Evolutionary conservation across 1,140 invertebrate genomes (phyloP).

Genomic region (Probaryconus sp.): DNA sequence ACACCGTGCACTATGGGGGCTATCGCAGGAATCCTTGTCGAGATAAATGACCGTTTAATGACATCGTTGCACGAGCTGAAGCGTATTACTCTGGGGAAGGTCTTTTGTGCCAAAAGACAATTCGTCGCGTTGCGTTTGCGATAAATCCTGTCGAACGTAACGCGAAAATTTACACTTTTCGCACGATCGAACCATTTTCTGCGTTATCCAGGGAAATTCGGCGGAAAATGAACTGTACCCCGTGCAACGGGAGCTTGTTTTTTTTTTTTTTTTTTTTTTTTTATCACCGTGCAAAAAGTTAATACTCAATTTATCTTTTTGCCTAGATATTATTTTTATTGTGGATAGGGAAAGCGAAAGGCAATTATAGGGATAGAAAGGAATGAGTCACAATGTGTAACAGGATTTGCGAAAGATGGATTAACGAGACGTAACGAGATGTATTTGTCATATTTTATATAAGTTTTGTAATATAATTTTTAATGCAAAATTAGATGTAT

Average conservation of each 20-base stretch:
- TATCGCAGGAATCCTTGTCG: conserved; percentile 41
- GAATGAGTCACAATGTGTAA: too few relatives aligned
- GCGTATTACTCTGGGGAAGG: conserved; percentile 47
- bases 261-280: too few relatives aligned
- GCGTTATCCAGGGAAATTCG: conserved; percentile 14
- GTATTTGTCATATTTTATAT: too few relatives aligned
- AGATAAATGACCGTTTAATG: conserved; percentile 62
- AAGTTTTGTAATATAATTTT: too few relatives aligned
- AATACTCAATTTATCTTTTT: too few relatives aligned
- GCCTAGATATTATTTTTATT: too few relatives aligned
- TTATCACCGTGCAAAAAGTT: too few relatives aligned
- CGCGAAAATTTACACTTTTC: conserved; percentile 36
- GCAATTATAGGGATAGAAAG: too few relatives aligned
- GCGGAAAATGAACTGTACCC: conserved; percentile 40
- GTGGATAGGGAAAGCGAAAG: too few relatives aligned
- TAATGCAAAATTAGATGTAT: too few relatives aligned
- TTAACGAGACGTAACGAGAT: too few relatives aligned
- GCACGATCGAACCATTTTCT: conserved; percentile 33
- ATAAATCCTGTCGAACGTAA: conserved; percentile 30
- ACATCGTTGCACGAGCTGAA: conserved; percentile 41
- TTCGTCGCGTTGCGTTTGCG: conserved; percentile 38
- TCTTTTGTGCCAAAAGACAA: conserved; percentile 54
- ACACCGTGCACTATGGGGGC: conserved; percentile 9
- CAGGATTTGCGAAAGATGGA: too few relatives aligned
- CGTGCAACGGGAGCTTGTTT: conserved; percentile 10